A percentile compares a stretch with the other conserved stretches of the same genome.
These are phyloP conservation scores for Atrina japonica DNA, from an alignment of 2,888 invertebrate genomes.

Conservation along the genomic window DNA sequence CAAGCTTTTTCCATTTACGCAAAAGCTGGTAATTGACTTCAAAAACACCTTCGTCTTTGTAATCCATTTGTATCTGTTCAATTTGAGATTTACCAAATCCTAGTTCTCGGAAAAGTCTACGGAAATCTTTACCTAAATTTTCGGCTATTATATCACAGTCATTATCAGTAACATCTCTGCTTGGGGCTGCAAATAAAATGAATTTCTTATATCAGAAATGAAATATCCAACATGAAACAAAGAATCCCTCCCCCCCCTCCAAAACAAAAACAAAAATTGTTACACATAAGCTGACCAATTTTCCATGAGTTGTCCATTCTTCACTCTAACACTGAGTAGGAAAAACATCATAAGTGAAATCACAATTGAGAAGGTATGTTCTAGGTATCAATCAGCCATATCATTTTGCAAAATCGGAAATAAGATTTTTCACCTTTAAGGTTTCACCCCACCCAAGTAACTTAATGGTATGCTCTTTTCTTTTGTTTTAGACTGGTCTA, in stretches of 20 bases:
- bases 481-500: too few species aligned
- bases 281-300: not conserved
- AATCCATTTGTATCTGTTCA: constrained; percentile 56
- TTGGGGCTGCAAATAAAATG: constrained; percentile 12
- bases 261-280: too few species aligned
- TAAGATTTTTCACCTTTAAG: too few species aligned
- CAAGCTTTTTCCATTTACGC: constrained; percentile 43
- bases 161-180: constrained; percentile 22
- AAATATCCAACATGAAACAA: too few species aligned
- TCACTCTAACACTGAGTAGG: not conserved
- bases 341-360: too few species aligned
- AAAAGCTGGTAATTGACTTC: constrained; percentile 49
- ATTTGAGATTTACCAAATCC: constrained; percentile 47
- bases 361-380: too few species aligned
- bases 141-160: constrained; percentile 49
- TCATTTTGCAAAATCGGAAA: too few species aligned
- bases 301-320: not conserved
- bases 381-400: too few species aligned
- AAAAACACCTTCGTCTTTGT: constrained; percentile 48
- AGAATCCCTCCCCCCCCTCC: too few species aligned
- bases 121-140: constrained; percentile 51
- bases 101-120: constrained; percentile 47
- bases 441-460: too few species aligned
- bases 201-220: not conserved
- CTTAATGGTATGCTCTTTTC: too few species aligned